Evolutionary conservation across 1,140 invertebrate genomes (phyloP).

Genomic region (Zaprionus gabonicus): DNA sequence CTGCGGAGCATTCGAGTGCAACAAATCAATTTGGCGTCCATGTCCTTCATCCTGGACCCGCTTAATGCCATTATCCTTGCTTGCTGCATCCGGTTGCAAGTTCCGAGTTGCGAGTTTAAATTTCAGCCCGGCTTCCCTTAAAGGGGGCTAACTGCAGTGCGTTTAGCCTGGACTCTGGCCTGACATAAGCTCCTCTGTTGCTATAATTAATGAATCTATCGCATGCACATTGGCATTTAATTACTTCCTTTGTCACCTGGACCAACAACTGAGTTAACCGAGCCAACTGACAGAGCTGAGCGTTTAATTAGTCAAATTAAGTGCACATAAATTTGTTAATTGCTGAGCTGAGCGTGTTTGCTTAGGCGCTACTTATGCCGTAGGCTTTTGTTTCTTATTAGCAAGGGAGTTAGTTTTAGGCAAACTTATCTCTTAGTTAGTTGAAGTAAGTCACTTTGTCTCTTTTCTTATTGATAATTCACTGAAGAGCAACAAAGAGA

Average conservation of each 20-base stretch:
- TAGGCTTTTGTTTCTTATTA: neutral
- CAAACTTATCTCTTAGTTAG: too few relatives aligned
- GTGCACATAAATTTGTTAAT: slow-evolving; percentile 4
- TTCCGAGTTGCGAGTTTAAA: slow-evolving; percentile 15
- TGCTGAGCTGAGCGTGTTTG: neutral
- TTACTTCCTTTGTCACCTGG: neutral
- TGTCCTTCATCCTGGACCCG: slow-evolving; percentile 3
- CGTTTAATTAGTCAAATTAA: slow-evolving; percentile 19
- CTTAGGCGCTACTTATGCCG: neutral
- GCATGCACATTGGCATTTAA: slow-evolving; percentile 19
- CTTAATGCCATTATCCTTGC: slow-evolving; percentile 24
- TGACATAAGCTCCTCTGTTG: neutral
- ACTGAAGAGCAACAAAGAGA: too few relatives aligned
- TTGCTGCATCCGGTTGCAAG: slow-evolving; percentile 2
- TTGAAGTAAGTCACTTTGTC: neutral
- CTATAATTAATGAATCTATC: slow-evolving; percentile 23
- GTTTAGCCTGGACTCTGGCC: neutral
- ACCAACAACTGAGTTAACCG: neutral
- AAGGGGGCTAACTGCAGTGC: slow-evolving; percentile 3
- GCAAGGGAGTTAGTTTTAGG: neutral
- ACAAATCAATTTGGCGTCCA: slow-evolving; percentile 44
- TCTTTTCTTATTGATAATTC: neutral
- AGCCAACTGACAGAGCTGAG: neutral
- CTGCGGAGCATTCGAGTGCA: slow-evolving; percentile 44
- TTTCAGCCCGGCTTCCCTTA: neutral